Evolutionary conservation across 2,797 vertebrate genomes (phyloP).

Genomic region (Gambelia wislizenii): DNA sequence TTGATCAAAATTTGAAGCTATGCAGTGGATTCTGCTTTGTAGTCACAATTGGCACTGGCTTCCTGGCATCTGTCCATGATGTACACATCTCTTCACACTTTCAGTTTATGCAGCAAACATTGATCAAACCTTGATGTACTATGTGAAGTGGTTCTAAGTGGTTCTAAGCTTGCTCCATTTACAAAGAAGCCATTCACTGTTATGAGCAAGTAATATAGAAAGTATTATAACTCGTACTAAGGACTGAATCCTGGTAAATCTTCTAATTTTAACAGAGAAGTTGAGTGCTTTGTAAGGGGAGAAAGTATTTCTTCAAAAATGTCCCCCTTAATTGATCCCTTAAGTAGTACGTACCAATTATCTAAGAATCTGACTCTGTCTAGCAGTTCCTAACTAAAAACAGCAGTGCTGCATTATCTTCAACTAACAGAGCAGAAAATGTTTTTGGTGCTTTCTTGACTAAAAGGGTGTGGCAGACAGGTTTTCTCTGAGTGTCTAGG

Average conservation of each 20-base stretch:
- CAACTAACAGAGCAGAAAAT: constrained; percentile 23
- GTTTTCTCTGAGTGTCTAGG: background rate
- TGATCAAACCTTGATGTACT: background rate
- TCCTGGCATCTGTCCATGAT: background rate
- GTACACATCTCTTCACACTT: background rate
- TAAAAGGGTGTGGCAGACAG: background rate
- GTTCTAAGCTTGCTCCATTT: background rate
- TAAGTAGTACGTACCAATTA: background rate
- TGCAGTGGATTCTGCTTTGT: background rate
- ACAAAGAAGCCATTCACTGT: background rate
- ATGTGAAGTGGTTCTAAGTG: background rate
- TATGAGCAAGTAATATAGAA: background rate
- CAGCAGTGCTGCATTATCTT: background rate
- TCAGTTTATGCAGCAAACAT: background rate
- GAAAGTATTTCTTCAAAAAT: background rate
- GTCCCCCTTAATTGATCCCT: constrained; percentile 2
- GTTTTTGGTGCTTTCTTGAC: background rate
- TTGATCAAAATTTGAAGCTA: background rate
- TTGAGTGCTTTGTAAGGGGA: no score
- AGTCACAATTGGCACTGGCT: background rate
- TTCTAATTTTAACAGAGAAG: background rate
- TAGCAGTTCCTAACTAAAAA: constrained; percentile 14
- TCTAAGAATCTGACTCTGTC: constrained; percentile 25
- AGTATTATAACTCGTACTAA: background rate
- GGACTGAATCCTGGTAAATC: background rate